These are phyloP conservation scores for Uromys caudimaculatus DNA, from an alignment of 2,797 vertebrate species.

Conservation along the genomic window DNA sequence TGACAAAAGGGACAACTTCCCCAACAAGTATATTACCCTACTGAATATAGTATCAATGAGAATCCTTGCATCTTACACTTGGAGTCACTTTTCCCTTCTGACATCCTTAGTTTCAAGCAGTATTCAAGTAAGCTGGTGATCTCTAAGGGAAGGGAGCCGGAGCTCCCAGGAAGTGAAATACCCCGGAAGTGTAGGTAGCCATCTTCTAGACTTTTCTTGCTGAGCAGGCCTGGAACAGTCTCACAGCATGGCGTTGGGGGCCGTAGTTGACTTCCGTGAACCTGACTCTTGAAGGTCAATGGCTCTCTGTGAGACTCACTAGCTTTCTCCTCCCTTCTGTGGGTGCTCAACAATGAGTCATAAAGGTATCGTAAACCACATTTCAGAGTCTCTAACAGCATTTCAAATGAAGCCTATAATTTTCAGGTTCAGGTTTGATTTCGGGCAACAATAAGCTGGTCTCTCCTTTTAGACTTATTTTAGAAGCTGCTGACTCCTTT, in stretches of 20 bases:
- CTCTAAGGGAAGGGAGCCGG: neutral
- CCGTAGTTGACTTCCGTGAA: neutral
- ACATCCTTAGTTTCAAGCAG: constrained; percentile 28
- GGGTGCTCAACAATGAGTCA: constrained; percentile 67
- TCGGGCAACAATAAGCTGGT: constrained; percentile 59
- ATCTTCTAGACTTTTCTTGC: neutral
- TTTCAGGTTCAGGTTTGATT: constrained; percentile 73
- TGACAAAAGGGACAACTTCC: neutral
- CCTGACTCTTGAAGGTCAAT: neutral
- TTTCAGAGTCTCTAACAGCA: constrained; percentile 47
- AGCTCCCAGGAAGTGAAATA: neutral
- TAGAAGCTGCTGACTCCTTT: constrained; percentile 64
- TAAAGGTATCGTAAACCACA: constrained; percentile 74
- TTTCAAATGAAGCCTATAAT: constrained; percentile 70
- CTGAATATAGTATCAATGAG: neutral
- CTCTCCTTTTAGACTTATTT: constrained; percentile 61
- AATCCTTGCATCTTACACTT: neutral
- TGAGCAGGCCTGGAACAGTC: neutral
- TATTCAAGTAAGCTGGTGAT: constrained; percentile 2
- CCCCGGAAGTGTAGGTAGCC: neutral
- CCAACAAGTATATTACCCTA: neutral
- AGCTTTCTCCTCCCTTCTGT: neutral
- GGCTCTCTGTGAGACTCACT: neutral
- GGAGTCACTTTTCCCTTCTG: neutral
- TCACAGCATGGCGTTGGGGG: neutral